Evolutionary conservation across 2,113 vertebrate genomes (phyloP).

Genomic region (Callithrix jacchus): DNA sequence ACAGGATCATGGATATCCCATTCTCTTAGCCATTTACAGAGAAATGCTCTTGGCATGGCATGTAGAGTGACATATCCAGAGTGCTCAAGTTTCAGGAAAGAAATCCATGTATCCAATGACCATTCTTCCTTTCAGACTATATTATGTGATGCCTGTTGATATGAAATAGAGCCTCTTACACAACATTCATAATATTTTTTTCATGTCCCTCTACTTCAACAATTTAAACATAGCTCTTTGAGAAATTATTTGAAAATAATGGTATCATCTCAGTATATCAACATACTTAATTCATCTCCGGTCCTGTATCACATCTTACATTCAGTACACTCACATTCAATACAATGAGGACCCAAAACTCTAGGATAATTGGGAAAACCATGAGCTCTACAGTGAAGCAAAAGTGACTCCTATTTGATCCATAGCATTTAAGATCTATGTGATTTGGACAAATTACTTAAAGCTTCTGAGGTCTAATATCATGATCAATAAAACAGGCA

Average conservation of each 20-base stretch:
- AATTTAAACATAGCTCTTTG: not conserved
- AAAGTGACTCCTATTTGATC: slow-evolving; percentile 7
- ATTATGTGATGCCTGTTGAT: not conserved
- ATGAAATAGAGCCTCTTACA: not conserved
- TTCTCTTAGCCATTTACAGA: not conserved
- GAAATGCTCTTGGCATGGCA: not conserved
- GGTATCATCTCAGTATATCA: not conserved
- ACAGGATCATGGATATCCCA: not conserved
- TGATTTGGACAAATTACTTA: slow-evolving; percentile 44
- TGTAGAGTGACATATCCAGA: not conserved
- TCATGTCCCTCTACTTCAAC: not conserved
- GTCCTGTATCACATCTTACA: not conserved
- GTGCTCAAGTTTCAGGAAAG: not conserved
- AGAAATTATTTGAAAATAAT: slow-evolving; percentile 28
- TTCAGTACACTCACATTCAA: not conserved
- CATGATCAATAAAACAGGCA: slow-evolving; percentile 17
- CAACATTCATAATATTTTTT: not conserved
- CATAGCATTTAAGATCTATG: not conserved
- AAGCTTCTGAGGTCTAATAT: not conserved
- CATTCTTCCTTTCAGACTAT: not conserved
- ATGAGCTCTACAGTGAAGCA: not conserved
- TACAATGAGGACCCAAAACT: not conserved
- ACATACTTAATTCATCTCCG: not conserved
- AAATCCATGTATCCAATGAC: not conserved
- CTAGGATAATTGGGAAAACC: not conserved